Percentiles rank a stretch among this genome's conserved stretches.
phyloP scores from a whole-genome alignment of 2,113 vertebrate species.

The Drymodes brunneopygia region DNA sequence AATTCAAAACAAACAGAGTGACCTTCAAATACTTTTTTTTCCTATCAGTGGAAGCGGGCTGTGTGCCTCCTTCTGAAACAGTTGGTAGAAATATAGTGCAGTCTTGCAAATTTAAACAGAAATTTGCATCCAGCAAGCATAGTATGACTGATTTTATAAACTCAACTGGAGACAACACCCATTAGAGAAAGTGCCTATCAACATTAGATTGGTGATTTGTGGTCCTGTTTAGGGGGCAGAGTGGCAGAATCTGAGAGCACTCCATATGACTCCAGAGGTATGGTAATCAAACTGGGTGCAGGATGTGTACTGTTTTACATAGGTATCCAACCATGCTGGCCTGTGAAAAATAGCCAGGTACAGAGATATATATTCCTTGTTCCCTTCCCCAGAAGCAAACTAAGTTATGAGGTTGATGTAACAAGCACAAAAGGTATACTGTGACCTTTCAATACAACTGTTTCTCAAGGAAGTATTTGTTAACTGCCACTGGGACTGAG shows the following conservation, averaged over 20 bases:
- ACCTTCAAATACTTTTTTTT: background rate
- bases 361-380: background rate
- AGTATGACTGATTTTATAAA: background rate
- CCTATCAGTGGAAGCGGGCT: background rate
- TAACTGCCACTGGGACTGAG: conserved; percentile 42
- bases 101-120: background rate
- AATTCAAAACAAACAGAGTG: background rate
- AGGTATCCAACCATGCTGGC: background rate
- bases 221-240: background rate
- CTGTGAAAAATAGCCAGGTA: background rate
- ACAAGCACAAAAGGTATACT: background rate
- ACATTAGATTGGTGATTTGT: background rate
- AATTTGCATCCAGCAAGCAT: background rate
- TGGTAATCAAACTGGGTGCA: background rate
- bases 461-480: conserved; percentile 42
- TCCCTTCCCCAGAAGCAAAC: conserved; percentile 14
- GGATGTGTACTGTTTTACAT: fast-evolving
- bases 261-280: background rate
- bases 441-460: conserved; percentile 26
- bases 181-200: background rate
- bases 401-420: background rate
- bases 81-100: background rate
- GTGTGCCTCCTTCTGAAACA: background rate
- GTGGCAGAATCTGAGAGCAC: background rate
- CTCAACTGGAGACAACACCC: background rate